Base-by-base conservation (phyloP, 1,140 invertebrate species). In the Halesus radiatus region DNA sequence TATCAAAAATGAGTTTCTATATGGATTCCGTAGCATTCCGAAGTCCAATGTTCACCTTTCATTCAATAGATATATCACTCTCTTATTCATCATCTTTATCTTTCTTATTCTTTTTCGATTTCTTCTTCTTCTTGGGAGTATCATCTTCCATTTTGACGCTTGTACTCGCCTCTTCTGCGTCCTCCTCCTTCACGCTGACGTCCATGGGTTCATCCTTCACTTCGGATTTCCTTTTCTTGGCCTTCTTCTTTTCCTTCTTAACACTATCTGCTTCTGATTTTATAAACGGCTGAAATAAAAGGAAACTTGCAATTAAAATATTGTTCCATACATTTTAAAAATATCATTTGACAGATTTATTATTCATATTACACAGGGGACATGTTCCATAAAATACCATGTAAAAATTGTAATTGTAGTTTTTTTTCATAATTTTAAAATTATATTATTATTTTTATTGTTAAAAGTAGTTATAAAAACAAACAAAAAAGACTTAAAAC, bases 71-170 rank as follows among this genome's bases (percentile, higher is more conserved):
- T 45, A 45, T 45, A 45, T 45, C 37, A 45, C 37, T 13, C 37
- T 8, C 29, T 70, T 72, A 72, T n/a, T 76, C 74, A 20, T 54
- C 72, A 20, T 76, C 73, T 32, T 76, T 72, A 7, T 53, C 62
- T 70, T 72, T 56, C 26, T 78, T 78, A 70, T 56, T 78, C 32
- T 78, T 78, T 50, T 78, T 78, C 4, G 76, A 68, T 13, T 78
- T 78, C 37, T 78, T 78, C 66, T 78, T 78, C 53, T 78, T 78
- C 15, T 53, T 70, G 29, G 76, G 76, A 16, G 52, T 58, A 13
- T 45, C 37, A 13, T 45, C 37, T 45, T 45, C 37, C 37, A 45
- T 8, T 45, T 45, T 45, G 37, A 45, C 8, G 37, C 37, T 45
- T 7, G 37, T 45, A 45, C 37, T 45, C 8, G 37, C 37, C 10